phyloP scores from a whole-genome alignment of 2,113 vertebrate species.

The Pycnonotus jocosus region DNA sequence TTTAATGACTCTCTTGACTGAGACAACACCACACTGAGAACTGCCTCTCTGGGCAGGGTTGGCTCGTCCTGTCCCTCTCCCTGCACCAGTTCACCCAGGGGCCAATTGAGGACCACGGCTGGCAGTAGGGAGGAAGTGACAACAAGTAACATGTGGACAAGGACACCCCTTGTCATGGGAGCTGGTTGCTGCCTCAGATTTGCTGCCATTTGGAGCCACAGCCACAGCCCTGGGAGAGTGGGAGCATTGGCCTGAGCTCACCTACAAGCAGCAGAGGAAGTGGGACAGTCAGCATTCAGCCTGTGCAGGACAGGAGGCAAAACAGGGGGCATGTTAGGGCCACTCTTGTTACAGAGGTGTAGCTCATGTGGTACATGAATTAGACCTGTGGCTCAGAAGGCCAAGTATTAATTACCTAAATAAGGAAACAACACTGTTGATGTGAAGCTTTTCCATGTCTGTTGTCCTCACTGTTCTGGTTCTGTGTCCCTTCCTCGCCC shows the following conservation, averaged over 20 bases:
- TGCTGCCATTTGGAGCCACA: neutral
- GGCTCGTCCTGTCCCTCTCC: neutral
- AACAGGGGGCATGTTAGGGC: rapidly evolving
- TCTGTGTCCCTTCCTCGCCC: neutral
- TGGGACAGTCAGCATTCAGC: neutral
- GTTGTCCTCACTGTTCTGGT: neutral
- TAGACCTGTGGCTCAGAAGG: neutral
- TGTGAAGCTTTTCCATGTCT: neutral
- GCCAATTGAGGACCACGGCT: rapidly evolving
- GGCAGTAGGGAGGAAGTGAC: neutral
- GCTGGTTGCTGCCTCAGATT: neutral
- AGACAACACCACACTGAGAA: neutral
- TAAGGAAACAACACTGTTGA: neutral
- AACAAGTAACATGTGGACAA: neutral
- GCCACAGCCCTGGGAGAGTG: neutral
- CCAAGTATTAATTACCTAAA: neutral
- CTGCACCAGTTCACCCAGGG: neutral
- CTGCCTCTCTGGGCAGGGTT: neutral
- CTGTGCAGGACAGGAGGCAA: neutral
- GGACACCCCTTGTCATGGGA: neutral
- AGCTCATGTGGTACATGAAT: neutral
- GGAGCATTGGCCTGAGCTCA: neutral
- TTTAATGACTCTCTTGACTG: neutral
- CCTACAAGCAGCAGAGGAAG: neutral
- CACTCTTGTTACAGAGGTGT: neutral